Percentiles rank a stretch among this genome's conserved stretches.
These are phyloP conservation scores for Eupithecia vulgata DNA, from an alignment of 2,888 invertebrate genomes.

Conservation along the genomic window DNA sequence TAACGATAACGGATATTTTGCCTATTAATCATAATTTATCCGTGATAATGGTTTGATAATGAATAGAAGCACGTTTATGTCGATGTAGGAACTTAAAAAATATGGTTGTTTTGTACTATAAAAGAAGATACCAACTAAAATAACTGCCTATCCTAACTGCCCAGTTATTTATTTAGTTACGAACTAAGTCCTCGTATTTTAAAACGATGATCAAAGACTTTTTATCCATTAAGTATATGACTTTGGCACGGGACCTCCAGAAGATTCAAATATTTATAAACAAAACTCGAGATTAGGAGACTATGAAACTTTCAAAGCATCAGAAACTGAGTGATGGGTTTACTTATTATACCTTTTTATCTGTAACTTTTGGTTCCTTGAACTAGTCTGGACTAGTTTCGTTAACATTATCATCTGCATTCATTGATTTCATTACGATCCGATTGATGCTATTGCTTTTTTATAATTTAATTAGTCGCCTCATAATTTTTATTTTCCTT, in stretches of 20 bases:
- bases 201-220: no score
- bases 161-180: no score
- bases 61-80: not conserved
- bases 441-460: not conserved
- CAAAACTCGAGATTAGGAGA: no score
- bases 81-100: not conserved
- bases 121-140: no score
- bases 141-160: no score
- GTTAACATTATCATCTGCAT: not conserved
- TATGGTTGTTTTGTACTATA: not conserved
- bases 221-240: no score
- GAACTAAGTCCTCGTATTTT: no score
- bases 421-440: not conserved
- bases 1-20: slow-evolving; percentile 17
- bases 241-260: no score
- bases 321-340: no score
- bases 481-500: not conserved
- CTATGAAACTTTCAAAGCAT: no score
- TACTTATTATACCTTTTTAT: no score
- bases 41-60: not conserved
- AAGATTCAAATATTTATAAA: no score
- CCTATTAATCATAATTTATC: slow-evolving; percentile 5
- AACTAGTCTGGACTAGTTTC: not conserved
- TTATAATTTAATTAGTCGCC: not conserved
- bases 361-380: not conserved